phyloP scores from a whole-genome alignment of 2,113 vertebrate genomes.

The Sylvietta virens region DNA sequence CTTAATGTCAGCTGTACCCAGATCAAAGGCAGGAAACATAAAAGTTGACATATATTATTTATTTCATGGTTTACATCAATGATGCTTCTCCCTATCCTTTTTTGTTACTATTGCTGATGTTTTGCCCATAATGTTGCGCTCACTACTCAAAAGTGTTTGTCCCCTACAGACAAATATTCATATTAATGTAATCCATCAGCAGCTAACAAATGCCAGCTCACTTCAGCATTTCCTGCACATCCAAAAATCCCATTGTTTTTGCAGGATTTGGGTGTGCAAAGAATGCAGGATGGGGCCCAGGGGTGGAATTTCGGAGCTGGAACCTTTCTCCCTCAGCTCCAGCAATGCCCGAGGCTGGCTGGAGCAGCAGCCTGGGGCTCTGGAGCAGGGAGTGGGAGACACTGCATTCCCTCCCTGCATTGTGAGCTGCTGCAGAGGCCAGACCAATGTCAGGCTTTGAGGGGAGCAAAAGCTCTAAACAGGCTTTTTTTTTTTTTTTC shows the following conservation, averaged over 20 bases:
- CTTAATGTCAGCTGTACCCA: conserved; percentile 57
- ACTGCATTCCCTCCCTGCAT: neutral
- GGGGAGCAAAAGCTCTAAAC: neutral
- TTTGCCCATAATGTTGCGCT: conserved; percentile 30
- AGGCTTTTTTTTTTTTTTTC: neutral
- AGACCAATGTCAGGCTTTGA: neutral
- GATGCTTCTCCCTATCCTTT: conserved; percentile 32
- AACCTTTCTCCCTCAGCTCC: neutral
- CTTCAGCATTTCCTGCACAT: neutral
- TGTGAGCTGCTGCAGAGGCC: neutral
- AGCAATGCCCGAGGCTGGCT: neutral
- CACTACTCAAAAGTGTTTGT: conserved; percentile 31
- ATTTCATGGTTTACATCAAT: conserved; percentile 62
- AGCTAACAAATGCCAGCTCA: conserved; percentile 13
- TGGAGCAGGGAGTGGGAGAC: neutral
- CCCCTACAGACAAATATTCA: conserved; percentile 42
- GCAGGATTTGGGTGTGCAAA: neutral
- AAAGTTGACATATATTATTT: conserved; percentile 72
- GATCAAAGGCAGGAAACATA: conserved; percentile 68
- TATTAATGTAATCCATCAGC: conserved; percentile 21
- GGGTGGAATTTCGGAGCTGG: neutral
- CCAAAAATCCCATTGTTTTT: conserved; percentile 23
- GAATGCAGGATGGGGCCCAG: neutral
- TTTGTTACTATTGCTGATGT: conserved; percentile 55
- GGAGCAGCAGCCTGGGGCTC: neutral